Percentiles rank a stretch among this genome's conserved stretches.
Evolutionary conservation across 2,888 invertebrate species (phyloP).

Genomic region (Pristionchus exspectatus): DNA sequence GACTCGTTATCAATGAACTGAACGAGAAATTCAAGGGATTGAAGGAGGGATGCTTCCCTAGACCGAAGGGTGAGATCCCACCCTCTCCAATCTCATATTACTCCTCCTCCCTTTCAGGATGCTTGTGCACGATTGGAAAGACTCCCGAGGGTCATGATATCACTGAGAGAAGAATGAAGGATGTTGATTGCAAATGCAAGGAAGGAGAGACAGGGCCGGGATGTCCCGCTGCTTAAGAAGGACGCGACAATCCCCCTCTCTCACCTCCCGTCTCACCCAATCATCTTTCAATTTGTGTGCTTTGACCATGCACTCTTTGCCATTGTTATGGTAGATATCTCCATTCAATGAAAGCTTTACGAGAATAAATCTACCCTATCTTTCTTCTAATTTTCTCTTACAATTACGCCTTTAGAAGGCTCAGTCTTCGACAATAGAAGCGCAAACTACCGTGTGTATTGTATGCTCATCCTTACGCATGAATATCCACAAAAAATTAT

Average conservation of each 20-base stretch:
- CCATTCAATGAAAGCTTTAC: slow-evolving; percentile 2
- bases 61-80: slow-evolving; percentile 73
- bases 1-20: slow-evolving; percentile 75
- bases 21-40: slow-evolving; percentile 77
- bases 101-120: slow-evolving; percentile 62
- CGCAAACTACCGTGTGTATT: no score
- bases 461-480: no score
- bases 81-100: background rate
- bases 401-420: no score
- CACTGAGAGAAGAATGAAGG: slow-evolving; percentile 77
- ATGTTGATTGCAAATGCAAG: slow-evolving; percentile 74
- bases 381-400: no score
- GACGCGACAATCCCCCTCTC: background rate
- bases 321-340: background rate
- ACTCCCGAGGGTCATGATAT: slow-evolving; percentile 75
- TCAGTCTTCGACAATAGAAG: no score
- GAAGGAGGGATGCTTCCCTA: slow-evolving; percentile 76
- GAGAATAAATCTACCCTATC: slow-evolving; percentile 30
- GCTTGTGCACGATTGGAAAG: slow-evolving; percentile 78
- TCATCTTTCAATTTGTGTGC: background rate
- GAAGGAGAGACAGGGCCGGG: slow-evolving; percentile 65
- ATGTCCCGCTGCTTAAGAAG: slow-evolving; percentile 65
- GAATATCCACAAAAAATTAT: no score
- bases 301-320: slow-evolving; percentile 14
- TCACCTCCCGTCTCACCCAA: background rate